phyloP scores from a whole-genome alignment of 2,113 vertebrate genomes.

The Silurus glanis region DNA sequence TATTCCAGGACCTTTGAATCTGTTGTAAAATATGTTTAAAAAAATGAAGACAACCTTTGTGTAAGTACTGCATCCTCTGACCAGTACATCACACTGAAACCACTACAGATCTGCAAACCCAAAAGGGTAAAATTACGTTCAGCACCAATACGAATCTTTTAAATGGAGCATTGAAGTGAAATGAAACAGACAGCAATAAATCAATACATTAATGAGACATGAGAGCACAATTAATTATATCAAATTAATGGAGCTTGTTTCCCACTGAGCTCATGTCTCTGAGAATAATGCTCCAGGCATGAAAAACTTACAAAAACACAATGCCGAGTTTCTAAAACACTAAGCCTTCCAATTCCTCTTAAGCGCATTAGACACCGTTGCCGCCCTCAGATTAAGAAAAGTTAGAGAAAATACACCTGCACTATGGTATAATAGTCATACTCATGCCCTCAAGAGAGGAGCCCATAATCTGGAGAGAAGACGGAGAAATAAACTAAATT shows the following conservation, averaged over 20 bases:
- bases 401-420: too few relatives aligned
- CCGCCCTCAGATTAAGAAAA: too few relatives aligned
- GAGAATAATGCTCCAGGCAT: neutral
- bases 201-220: slow-evolving; percentile 30
- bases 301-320: neutral
- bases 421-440: too few relatives aligned
- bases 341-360: neutral
- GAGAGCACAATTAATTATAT: slow-evolving; percentile 31
- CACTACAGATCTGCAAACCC: neutral
- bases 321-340: neutral
- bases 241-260: slow-evolving; percentile 1
- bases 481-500: too few relatives aligned
- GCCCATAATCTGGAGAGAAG: too few relatives aligned
- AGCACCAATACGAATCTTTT: neutral
- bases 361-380: neutral
- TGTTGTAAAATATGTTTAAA: neutral
- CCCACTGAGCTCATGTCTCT: neutral
- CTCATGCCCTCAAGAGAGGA: too few relatives aligned
- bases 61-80: neutral
- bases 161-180: slow-evolving; percentile 21
- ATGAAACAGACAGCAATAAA: slow-evolving; percentile 36
- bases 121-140: slow-evolving; percentile 8
- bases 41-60: neutral
- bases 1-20: neutral
- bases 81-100: neutral